Evolutionary conservation across 2,113 vertebrate species (phyloP).

Genomic region (Pangasianodon hypophthalmus): DNA sequence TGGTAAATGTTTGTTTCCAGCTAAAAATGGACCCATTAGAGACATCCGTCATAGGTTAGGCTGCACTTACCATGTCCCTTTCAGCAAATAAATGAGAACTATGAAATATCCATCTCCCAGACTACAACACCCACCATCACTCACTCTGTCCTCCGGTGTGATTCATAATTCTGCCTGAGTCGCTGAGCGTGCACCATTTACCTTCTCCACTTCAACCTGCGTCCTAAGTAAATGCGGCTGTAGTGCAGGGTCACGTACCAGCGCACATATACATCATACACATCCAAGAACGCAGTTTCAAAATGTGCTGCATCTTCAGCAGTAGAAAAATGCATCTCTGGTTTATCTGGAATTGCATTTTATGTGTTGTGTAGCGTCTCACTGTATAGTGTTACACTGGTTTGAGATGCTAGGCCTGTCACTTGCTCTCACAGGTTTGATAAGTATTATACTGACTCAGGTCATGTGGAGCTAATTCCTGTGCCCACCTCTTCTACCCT

Average conservation of each 20-base stretch:
- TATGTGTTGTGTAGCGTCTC: neutral
- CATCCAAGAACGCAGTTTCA: constrained; percentile 14
- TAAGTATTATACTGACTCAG: constrained; percentile 2
- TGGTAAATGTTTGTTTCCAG: constrained; percentile 39
- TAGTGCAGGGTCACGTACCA: constrained; percentile 60
- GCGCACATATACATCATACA: constrained; percentile 30
- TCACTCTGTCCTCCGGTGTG: constrained; percentile 54
- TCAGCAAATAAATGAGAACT: constrained; percentile 40
- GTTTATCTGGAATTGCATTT: neutral
- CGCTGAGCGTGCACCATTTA: constrained; percentile 62
- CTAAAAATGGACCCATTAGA: constrained; percentile 59
- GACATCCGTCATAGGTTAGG: constrained; percentile 57
- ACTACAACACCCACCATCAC: constrained; percentile 45
- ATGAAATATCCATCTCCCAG: constrained; percentile 55
- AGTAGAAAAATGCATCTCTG: neutral
- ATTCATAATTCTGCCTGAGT: constrained; percentile 62
- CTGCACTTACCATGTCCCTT: constrained; percentile 44
- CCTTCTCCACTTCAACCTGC: constrained; percentile 58
- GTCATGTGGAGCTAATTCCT: constrained; percentile 14
- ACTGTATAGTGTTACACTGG: too few relatives aligned
- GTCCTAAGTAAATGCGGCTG: constrained; percentile 37
- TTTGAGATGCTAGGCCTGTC: neutral
- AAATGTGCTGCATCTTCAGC: constrained; percentile 7
- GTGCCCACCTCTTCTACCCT: neutral
- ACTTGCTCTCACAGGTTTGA: constrained; percentile 7